Conservation (phyloP, 1,140 invertebrate genomes). For the Anastatus disparis region DNA sequence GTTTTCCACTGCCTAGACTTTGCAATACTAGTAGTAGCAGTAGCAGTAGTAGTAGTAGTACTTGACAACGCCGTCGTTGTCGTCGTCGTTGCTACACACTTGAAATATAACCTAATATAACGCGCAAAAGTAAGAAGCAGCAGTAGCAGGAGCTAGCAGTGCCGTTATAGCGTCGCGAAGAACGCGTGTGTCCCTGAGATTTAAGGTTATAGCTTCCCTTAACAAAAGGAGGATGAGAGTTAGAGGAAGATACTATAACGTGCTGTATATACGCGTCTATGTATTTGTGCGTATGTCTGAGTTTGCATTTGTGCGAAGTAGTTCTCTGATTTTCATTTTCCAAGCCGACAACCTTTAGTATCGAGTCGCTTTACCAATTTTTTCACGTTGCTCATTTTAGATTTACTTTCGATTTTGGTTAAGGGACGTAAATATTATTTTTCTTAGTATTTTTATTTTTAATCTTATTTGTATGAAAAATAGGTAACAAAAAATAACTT, state of each 20-base stretch:
- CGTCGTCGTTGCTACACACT: neutral
- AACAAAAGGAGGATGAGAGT: too few relatives aligned
- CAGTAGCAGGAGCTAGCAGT: neutral
- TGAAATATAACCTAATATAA: slow-evolving; percentile 37
- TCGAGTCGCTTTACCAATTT: slow-evolving; percentile 5
- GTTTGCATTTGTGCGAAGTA: neutral
- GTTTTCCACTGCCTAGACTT: neutral
- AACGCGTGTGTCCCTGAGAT: neutral
- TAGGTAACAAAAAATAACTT: too few relatives aligned
- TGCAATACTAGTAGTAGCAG: too few relatives aligned
- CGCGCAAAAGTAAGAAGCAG: neutral
- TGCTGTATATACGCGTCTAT: too few relatives aligned
- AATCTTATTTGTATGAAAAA: too few relatives aligned
- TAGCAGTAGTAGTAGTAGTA: too few relatives aligned
- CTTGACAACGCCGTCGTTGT: too few relatives aligned
- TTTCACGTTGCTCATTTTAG: neutral
- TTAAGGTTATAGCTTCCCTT: slow-evolving; percentile 33
- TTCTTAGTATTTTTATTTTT: too few relatives aligned
- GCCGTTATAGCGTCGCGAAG: slow-evolving; percentile 2
- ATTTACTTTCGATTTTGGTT: slow-evolving; percentile 17
- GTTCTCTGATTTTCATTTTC: slow-evolving; percentile 34
- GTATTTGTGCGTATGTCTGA: too few relatives aligned
- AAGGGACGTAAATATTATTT: too few relatives aligned
- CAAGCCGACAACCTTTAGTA: neutral
- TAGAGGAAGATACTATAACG: too few relatives aligned